A percentile compares a stretch with the other conserved stretches of the same genome.
phyloP scores from a whole-genome alignment of 2,113 vertebrate species.

The Megalops atlanticus region DNA sequence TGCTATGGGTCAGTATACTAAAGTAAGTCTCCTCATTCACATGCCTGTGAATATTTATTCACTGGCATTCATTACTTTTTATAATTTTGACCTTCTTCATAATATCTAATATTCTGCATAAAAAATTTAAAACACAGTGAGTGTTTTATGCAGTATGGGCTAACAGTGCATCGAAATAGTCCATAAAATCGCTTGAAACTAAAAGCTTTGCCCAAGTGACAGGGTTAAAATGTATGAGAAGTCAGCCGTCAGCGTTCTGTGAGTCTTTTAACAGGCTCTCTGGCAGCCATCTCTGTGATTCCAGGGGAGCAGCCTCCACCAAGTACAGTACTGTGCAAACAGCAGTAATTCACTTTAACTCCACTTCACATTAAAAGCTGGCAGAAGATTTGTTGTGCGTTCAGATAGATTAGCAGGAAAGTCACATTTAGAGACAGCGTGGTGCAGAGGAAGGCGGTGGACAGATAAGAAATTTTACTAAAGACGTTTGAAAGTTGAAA shows the following conservation, averaged over 20 bases:
- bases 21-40: background rate
- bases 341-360: conserved; percentile 15
- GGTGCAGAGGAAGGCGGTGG: background rate
- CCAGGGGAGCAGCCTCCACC: conserved; percentile 15
- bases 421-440: background rate
- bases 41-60: no score
- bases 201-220: background rate
- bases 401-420: background rate
- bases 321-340: conserved; percentile 26
- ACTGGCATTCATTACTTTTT: background rate
- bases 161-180: no score
- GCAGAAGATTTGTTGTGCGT: background rate
- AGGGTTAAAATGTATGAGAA: background rate
- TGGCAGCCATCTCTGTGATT: background rate
- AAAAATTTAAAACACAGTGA: no score
- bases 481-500: background rate
- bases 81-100: background rate
- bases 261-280: background rate
- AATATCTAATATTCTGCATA: background rate
- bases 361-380: conserved; percentile 4
- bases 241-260: conserved; percentile 4
- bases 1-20: background rate
- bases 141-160: no score
- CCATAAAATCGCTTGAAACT: background rate
- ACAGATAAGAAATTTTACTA: background rate